These are phyloP conservation scores for Pseudomugil gertrudae DNA, from an alignment of 2,797 vertebrate species.

Conservation along the genomic window DNA sequence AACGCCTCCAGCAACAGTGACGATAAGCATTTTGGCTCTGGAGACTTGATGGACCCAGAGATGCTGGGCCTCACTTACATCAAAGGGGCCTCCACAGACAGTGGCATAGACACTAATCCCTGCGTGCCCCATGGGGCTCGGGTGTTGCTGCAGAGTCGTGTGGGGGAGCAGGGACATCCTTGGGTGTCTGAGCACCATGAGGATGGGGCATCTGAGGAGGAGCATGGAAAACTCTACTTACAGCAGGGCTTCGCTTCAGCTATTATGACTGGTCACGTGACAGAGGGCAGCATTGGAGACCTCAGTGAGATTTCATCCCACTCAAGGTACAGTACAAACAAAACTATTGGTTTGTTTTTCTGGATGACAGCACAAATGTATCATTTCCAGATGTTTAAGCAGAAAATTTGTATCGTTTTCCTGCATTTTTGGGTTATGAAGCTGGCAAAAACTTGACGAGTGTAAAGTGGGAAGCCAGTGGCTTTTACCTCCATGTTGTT, in stretches of 20 bases:
- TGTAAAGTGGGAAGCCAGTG: neutral
- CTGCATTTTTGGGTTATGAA: neutral
- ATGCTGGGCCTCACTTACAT: constrained; percentile 92
- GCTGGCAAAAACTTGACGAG: too few species aligned
- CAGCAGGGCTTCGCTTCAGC: constrained; percentile 84
- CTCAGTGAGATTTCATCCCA: constrained; percentile 93
- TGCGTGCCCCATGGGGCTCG: constrained; percentile 82
- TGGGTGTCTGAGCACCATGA: constrained; percentile 85
- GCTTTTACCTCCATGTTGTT: neutral
- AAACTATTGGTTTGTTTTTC: neutral
- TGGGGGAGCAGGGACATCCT: constrained; percentile 74
- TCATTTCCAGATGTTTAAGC: neutral
- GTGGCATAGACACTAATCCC: constrained; percentile 93
- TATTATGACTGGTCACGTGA: constrained; percentile 77
- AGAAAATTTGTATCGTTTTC: neutral
- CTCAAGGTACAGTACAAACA: constrained; percentile 84
- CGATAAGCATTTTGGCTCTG: constrained; percentile 94
- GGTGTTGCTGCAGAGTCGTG: constrained; percentile 73
- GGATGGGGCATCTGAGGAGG: constrained; percentile 77
- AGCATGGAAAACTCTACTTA: constrained; percentile 86
- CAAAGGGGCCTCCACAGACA: constrained; percentile 96
- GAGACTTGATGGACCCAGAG: constrained; percentile 94
- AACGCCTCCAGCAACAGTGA: constrained; percentile 95
- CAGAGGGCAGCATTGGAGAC: constrained; percentile 90
- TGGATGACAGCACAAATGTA: neutral